Evolutionary conservation across 2,797 vertebrate species (phyloP), one percentile per base, ranked within the genome.

Genomic region (Sebastes nivosus): DNA sequence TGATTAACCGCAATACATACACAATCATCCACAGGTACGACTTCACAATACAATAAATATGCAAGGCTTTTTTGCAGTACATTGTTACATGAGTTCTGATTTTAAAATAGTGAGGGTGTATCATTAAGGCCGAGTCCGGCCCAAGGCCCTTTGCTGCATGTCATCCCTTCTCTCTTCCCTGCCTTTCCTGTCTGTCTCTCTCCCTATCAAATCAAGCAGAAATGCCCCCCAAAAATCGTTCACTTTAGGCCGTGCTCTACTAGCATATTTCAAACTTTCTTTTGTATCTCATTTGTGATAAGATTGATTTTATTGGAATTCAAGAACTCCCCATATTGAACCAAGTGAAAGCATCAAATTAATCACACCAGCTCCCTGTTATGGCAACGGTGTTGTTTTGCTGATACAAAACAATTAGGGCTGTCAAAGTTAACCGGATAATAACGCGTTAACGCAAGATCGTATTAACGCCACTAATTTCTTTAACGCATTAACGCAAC

Each of bases 261-360:
- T 22, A 30, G 16, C 8, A 69, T 69, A 42, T 83, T 52, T 80
- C 18, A 55, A 38, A 58, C 13, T 32, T 69, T 24, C 38, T 72
- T 25, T 27, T 25, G 27, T 27, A 66, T 74, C 46, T 76, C 63
- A 65, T 80, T 66, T 73, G 66, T 29, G 18, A 65, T 38, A 71
- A 27, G 22, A 74, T 14, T 14, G 18, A 78, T 75, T 79, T 67
- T 20, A 46, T n/a, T 46, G 65, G 59, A 61, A 74, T 65, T 59
- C 30, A 84, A 80, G 4, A 80, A 32, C 29, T 71, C 64, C 1
- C 24, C 36, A 46, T 24, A 80, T 25, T 64, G 74, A 70, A 75
- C 16, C 68, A 60, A 80, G 65, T 67, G 20, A 46, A 72, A 75
- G 65, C 20, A 54, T 63, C 16, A 61, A 72, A 75, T 66, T 32